phyloP scores from a whole-genome alignment of 2,113 vertebrate genomes.

The Brevimyrus niger region DNA sequence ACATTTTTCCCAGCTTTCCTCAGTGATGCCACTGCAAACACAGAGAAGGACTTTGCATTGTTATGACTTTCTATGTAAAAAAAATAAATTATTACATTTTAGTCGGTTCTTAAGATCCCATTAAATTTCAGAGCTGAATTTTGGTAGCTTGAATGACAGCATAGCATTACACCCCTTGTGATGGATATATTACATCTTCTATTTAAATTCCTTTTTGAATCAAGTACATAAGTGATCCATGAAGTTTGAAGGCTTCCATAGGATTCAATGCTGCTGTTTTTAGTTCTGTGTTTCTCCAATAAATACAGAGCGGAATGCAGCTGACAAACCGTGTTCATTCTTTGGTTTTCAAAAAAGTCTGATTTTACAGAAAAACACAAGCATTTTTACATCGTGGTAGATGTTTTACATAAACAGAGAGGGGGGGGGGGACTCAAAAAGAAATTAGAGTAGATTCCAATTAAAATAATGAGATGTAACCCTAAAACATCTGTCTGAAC shows the following conservation, averaged over 20 bases:
- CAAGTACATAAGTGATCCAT: constrained; percentile 56
- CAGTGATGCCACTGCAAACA: neutral
- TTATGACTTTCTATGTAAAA: constrained; percentile 50
- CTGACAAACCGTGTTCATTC: neutral
- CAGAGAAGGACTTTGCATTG: constrained; percentile 40
- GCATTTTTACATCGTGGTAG: neutral
- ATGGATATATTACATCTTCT: constrained; percentile 59
- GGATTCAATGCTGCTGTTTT: constrained; percentile 48
- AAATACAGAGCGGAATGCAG: neutral
- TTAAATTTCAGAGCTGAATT: constrained; percentile 62
- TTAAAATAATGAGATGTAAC: constrained; percentile 98
- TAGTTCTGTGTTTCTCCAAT: constrained; percentile 2
- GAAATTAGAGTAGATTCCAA: constrained; percentile 71
- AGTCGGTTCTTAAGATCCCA: constrained; percentile 65
- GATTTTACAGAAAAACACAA: neutral
- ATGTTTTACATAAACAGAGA: neutral
- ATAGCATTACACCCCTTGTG: constrained; percentile 59
- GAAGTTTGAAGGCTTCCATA: constrained; percentile 49
- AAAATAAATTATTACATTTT: constrained; percentile 70
- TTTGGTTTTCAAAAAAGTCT: neutral
- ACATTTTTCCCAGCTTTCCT: neutral
- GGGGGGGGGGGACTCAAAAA: neutral
- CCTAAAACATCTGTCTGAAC: constrained; percentile 87
- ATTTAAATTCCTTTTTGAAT: constrained; percentile 67
- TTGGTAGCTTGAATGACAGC: constrained; percentile 66